These are phyloP conservation scores for Spilogale gracilis DNA, from an alignment of 2,113 vertebrate genomes.

Conservation along the genomic window DNA sequence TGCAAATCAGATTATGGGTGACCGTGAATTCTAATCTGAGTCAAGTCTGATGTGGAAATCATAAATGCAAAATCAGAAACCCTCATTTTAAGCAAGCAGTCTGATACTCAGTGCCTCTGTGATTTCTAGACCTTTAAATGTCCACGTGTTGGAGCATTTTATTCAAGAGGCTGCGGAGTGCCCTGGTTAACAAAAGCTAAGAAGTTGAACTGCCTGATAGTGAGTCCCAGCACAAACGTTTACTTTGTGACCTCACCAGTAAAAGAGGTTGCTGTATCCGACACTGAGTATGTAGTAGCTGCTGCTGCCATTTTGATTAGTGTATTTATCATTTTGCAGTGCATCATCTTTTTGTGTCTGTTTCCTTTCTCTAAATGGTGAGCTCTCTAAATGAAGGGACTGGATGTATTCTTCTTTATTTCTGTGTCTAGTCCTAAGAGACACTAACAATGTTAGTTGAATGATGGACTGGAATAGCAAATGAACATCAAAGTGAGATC, in stretches of 20 bases:
- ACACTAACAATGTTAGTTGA: not conserved
- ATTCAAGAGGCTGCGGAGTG: not conserved
- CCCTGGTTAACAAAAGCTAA: not conserved
- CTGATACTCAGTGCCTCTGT: not conserved
- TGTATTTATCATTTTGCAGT: not conserved
- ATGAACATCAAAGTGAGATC: not conserved
- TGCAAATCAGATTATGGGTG: not conserved
- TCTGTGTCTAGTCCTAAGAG: not conserved
- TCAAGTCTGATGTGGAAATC: not conserved
- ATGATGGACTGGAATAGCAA: not conserved
- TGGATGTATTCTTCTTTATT: not conserved
- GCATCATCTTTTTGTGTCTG: not conserved
- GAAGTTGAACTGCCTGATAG: not conserved
- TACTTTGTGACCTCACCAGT: not conserved
- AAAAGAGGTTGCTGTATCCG: not conserved
- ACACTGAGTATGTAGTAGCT: not conserved
- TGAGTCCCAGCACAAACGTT: not conserved
- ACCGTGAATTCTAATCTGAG: slow-evolving; percentile 2
- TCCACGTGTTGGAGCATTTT: not conserved
- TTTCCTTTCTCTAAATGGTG: not conserved
- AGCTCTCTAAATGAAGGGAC: not conserved
- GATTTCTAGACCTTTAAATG: not conserved
- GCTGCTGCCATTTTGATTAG: no score
- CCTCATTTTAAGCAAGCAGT: not conserved
- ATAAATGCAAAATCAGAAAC: not conserved